These are phyloP conservation scores for Trichosurus vulpecula DNA, from an alignment of 2,797 vertebrate genomes.

Conservation along the genomic window DNA sequence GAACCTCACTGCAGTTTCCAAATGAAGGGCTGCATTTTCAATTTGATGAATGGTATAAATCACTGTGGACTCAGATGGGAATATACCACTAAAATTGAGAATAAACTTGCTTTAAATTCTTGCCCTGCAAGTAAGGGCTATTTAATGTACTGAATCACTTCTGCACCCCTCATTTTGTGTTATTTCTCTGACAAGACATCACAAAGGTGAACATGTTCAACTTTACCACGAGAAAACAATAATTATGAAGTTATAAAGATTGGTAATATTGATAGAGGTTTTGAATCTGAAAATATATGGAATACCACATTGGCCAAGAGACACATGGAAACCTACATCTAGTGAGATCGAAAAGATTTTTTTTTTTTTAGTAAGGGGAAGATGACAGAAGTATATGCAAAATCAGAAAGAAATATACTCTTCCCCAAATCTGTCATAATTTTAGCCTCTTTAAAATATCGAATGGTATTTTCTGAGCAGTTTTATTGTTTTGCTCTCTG, in stretches of 20 bases:
- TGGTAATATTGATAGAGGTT: conserved; percentile 33
- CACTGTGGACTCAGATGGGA: conserved; percentile 27
- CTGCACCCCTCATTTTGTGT: conserved; percentile 47
- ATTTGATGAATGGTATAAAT: conserved; percentile 38
- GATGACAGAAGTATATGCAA: conserved; percentile 20
- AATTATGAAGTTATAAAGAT: conserved; percentile 32
- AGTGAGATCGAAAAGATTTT: background rate
- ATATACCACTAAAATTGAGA: conserved; percentile 22
- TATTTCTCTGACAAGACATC: conserved; percentile 24
- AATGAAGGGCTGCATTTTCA: conserved; percentile 67
- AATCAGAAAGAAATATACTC: conserved; percentile 41
- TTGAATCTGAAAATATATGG: conserved; percentile 27
- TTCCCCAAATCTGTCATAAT: conserved; percentile 51
- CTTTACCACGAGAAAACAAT: conserved; percentile 30
- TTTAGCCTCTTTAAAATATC: conserved; percentile 60
- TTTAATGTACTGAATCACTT: background rate
- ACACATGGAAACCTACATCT: conserved; percentile 4
- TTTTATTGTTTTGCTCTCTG: conserved; percentile 58
- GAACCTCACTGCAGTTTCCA: conserved; percentile 66
- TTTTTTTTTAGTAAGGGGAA: conserved; percentile 11
- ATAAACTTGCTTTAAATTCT: conserved; percentile 47
- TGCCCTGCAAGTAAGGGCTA: conserved; percentile 36
- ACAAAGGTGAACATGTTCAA: background rate
- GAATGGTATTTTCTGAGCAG: conserved; percentile 1
- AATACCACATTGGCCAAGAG: conserved; percentile 3